Evolutionary conservation across 2,113 vertebrate genomes (phyloP).

Genomic region (Pyxicephalus adspersus): DNA sequence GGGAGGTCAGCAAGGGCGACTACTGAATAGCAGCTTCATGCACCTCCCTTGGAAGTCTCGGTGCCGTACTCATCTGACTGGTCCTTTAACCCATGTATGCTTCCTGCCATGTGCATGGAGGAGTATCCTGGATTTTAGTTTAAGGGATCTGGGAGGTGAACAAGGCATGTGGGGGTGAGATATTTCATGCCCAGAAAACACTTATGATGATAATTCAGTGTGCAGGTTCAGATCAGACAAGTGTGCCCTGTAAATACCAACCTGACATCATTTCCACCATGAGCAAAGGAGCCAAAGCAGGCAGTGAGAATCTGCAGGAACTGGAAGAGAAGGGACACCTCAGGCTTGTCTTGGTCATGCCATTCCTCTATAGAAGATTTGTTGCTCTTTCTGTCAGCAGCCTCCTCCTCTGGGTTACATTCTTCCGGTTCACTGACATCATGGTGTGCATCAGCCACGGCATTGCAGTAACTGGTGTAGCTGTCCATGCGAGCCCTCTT

Average conservation of each 20-base stretch:
- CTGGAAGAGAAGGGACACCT: conserved; percentile 89
- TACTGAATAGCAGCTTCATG: no score
- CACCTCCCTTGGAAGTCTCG: no score
- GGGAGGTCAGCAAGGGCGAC: no score
- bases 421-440: conserved; percentile 65
- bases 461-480: conserved; percentile 90
- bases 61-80: no score
- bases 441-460: conserved; percentile 73
- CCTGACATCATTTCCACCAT: conserved; percentile 97
- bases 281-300: conserved; percentile 95
- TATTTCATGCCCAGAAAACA: no score
- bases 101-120: no score
- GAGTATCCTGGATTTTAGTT: no score
- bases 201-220: no score
- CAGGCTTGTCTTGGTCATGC: conserved; percentile 86
- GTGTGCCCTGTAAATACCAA: conserved; percentile 61
- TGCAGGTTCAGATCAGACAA: not conserved
- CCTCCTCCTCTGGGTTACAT: conserved; percentile 64
- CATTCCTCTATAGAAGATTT: conserved; percentile 76
- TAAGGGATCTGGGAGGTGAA: no score
- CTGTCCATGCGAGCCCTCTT: conserved; percentile 88
- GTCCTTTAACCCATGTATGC: no score
- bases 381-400: conserved; percentile 64
- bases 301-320: conserved; percentile 96
- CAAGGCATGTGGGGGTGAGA: no score